phyloP scores from a whole-genome alignment of 2,797 vertebrate species.

The Apogon talboti region DNA sequence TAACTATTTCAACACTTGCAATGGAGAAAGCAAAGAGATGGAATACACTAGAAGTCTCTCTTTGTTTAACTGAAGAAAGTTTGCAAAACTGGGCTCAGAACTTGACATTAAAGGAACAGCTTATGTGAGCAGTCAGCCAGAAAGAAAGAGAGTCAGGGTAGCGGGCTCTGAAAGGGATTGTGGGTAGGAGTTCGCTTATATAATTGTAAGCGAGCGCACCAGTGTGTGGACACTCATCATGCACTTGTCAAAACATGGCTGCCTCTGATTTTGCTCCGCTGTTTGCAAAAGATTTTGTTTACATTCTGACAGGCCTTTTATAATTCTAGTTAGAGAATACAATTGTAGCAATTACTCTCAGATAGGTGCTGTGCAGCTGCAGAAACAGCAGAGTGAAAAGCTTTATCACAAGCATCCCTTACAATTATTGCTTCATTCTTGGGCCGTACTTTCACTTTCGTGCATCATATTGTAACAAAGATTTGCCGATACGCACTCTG shows the following conservation, averaged over 20 bases:
- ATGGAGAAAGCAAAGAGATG: conserved; percentile 72
- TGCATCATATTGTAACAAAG: conserved; percentile 53
- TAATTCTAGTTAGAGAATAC: conserved; percentile 83
- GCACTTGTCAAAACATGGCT: conserved; percentile 76
- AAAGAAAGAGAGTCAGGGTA: conserved; percentile 32
- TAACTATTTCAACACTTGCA: conserved; percentile 81
- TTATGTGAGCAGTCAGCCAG: conserved; percentile 59
- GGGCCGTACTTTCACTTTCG: conserved; percentile 58
- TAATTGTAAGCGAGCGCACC: conserved; percentile 68
- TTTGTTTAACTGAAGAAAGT: conserved; percentile 81
- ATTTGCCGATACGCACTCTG: conserved; percentile 32
- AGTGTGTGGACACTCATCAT: conserved; percentile 74
- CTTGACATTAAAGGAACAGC: conserved; percentile 71
- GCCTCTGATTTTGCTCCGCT: conserved; percentile 60
- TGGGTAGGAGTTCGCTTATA: conserved; percentile 66
- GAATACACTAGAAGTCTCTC: conserved; percentile 69
- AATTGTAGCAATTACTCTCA: conserved; percentile 90
- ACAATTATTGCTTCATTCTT: conserved; percentile 79
- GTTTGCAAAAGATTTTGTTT: conserved; percentile 86
- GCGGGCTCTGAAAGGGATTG: conserved; percentile 57
- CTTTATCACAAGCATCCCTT: conserved; percentile 75
- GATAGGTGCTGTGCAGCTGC: conserved; percentile 82
- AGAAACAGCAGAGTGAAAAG: conserved; percentile 86
- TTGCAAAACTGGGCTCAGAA: conserved; percentile 76
- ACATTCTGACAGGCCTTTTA: conserved; percentile 77